Base-by-base conservation (phyloP, 2,113 vertebrate genomes). In the Nyctibius bracteatus region DNA sequence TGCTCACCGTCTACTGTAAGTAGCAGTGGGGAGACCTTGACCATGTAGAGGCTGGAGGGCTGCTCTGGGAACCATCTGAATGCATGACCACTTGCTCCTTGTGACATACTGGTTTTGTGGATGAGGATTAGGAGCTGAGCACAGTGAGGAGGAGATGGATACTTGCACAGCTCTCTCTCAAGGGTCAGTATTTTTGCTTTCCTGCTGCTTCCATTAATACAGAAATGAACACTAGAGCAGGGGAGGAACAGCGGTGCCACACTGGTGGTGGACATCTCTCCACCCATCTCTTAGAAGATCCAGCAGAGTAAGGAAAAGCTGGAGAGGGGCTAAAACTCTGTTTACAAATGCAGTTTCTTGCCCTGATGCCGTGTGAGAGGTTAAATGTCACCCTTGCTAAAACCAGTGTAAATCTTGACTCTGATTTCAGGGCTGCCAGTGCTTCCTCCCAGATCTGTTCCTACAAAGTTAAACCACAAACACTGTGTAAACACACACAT, bases 1-100 rank as follows among this genome's bases (percentile, higher is more conserved):
- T 99, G 94, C 98, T 99, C 95, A 99, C 98, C 1, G 99, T 99
- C 49, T 99, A 99, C 96, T 99, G 99, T 99, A 97, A 99, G 99
- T 99, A 94, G 73, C 22, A 19, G 13, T 10, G 23, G 31, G 58
- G 79, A 80, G 44, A 59, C 5, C 14, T 70, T n/a, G 67, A 33
- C 33, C 6, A 1, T 25, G 3, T 3, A 46, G 61, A 81, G 41
- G 13, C 73, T 28, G 7, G 37, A 66, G 79, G 70, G 41, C 25
- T 51, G 51, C 39, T 1, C 9, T 54, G 57, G 57, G 54, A 55
- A 12, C 62, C 1, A 2, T 41, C 7, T 57, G 65, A 52, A 47
- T 54, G 52, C 30, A 23, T 2, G 4, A 37, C 35, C n/a, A 13
- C 28, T 46, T 55, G 30, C 41, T 75, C 8, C 46, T 59, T 77